phyloP scores from a whole-genome alignment of 2,113 vertebrate genomes.

The Nerophis lumbriciformis region DNA sequence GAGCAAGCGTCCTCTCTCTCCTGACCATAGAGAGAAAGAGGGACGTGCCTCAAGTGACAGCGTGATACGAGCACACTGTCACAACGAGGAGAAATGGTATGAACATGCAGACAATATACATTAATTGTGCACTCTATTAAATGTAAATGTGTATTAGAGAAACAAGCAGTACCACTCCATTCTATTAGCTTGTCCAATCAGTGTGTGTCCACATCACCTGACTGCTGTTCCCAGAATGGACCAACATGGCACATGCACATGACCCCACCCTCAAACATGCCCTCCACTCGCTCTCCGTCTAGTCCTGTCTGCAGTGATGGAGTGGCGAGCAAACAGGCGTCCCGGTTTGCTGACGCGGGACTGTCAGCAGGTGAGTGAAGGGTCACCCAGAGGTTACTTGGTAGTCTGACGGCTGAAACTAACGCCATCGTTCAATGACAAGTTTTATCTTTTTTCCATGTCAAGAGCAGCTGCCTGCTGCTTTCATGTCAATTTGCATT shows the following conservation, averaged over 20 bases:
- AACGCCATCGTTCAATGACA: constrained; percentile 14
- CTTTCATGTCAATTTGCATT: too few species aligned
- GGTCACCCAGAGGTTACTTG: constrained; percentile 30
- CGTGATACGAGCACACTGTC: too few species aligned
- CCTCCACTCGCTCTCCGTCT: constrained; percentile 11
- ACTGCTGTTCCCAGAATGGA: constrained; percentile 1
- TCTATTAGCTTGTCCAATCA: constrained; percentile 1
- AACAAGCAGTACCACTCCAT: not conserved
- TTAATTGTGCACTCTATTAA: too few species aligned
- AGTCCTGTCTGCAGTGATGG: constrained; percentile 44
- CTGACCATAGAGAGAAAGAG: too few species aligned
- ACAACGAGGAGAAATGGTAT: too few species aligned
- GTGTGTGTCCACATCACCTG: constrained; percentile 15
- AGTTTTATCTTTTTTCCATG: too few species aligned
- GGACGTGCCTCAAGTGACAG: too few species aligned
- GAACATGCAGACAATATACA: too few species aligned
- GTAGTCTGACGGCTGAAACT: constrained; percentile 38
- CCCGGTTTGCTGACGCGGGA: constrained; percentile 23
- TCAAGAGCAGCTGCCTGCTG: too few species aligned
- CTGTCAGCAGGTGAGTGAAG: constrained; percentile 40
- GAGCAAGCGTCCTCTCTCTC: too few species aligned
- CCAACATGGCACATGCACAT: constrained; percentile 29
- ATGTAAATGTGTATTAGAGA: too few species aligned
- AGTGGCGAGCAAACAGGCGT: constrained; percentile 43
- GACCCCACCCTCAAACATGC: constrained; percentile 24